phyloP scores from a whole-genome alignment of 2,797 vertebrate species.

The Pelobates cultripes region DNA sequence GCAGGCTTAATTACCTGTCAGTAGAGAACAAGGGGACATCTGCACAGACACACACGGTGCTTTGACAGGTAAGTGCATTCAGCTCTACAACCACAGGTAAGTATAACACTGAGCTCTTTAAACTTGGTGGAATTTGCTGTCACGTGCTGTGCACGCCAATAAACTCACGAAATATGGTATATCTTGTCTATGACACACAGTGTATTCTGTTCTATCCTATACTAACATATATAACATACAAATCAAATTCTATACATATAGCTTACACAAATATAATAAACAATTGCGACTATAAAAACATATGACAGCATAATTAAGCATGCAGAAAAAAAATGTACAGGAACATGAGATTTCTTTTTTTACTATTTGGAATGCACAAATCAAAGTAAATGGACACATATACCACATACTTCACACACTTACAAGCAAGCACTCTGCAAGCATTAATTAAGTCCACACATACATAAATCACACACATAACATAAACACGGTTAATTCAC shows the following conservation, averaged over 20 bases:
- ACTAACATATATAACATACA: too few relatives aligned
- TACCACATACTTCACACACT: not conserved
- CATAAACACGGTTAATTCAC: not conserved
- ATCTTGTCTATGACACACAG: too few relatives aligned
- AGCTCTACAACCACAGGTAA: not conserved
- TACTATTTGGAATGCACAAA: too few relatives aligned
- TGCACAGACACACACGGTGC: constrained; percentile 16
- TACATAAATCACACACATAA: not conserved
- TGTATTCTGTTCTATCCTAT: too few relatives aligned
- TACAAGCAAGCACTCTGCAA: not conserved
- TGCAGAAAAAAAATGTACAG: not conserved
- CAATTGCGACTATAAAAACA: too few relatives aligned
- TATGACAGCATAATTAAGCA: too few relatives aligned
- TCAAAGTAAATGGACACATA: too few relatives aligned
- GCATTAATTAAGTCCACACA: not conserved
- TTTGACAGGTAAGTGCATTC: constrained; percentile 9
- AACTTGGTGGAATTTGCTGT: not conserved
- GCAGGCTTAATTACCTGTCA: constrained; percentile 48
- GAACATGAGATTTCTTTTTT: not conserved
- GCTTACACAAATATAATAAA: too few relatives aligned
- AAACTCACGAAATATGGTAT: not conserved
- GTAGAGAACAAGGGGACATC: constrained; percentile 27
- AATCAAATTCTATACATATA: too few relatives aligned
- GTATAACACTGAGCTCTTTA: not conserved
- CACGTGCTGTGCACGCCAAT: not conserved